Evolutionary conservation across 2,797 vertebrate genomes (phyloP).

Genomic region (Dallia pectoralis): DNA sequence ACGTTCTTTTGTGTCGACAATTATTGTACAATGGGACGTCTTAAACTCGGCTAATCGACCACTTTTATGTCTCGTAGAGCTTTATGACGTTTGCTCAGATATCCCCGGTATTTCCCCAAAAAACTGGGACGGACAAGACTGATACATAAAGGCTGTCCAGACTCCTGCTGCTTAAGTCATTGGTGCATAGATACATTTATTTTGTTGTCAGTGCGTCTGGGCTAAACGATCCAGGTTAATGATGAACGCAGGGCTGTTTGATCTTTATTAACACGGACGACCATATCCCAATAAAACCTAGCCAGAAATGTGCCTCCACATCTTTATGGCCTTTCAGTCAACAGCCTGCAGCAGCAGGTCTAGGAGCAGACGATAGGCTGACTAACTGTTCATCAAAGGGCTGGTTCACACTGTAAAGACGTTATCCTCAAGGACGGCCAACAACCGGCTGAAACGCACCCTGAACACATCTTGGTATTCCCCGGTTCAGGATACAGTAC

Average conservation of each 20-base stretch:
- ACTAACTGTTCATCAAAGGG: slow-evolving; percentile 44
- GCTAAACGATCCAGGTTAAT: slow-evolving; percentile 74
- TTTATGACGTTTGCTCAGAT: slow-evolving; percentile 22
- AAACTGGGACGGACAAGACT: slow-evolving; percentile 28
- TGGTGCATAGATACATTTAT: slow-evolving; percentile 22
- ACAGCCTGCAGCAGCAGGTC: slow-evolving; percentile 47
- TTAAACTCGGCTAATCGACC: not conserved
- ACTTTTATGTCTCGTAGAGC: not conserved
- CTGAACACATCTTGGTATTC: slow-evolving; percentile 32
- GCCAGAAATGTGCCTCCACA: slow-evolving; percentile 35
- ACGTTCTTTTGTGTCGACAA: slow-evolving; percentile 25
- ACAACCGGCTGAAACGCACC: slow-evolving; percentile 25
- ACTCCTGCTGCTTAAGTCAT: slow-evolving; percentile 38
- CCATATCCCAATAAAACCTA: slow-evolving; percentile 61
- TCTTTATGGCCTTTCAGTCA: slow-evolving; percentile 59
- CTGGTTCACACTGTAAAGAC: slow-evolving; percentile 52
- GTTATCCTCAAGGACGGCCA: slow-evolving; percentile 56
- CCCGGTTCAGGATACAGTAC: slow-evolving; percentile 26
- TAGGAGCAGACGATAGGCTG: slow-evolving; percentile 61
- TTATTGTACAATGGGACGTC: slow-evolving; percentile 13
- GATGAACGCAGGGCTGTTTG: slow-evolving; percentile 70
- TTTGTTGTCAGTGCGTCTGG: slow-evolving; percentile 46
- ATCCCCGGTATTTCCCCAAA: slow-evolving; percentile 45
- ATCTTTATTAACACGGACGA: slow-evolving; percentile 68
- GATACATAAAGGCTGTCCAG: not conserved